Evolutionary conservation across 37 sponge, comb jelly and placozoan species (phyloP).

Genomic region (Halichondria panicea): DNA sequence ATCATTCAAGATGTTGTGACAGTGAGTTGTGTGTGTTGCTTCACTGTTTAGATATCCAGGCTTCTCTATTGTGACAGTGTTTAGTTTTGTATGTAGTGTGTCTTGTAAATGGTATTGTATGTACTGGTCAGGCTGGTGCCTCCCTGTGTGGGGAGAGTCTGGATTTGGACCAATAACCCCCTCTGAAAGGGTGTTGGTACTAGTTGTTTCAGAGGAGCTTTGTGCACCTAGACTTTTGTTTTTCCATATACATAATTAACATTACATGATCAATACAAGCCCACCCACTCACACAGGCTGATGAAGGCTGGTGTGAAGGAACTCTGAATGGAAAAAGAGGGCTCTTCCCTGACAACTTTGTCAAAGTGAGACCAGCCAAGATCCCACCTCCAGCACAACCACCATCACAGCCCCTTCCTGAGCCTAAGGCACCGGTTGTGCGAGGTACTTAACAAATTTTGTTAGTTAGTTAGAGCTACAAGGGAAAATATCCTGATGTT

Average conservation of each 20-base stretch:
- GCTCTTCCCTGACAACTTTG: conserved; percentile 85
- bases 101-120: no score
- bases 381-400: conserved; percentile 5
- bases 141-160: no score
- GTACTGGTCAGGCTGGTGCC: no score
- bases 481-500: no score
- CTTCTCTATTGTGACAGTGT: background rate
- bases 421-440: background rate
- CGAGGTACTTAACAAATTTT: no score
- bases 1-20: conserved; percentile 44
- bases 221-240: background rate
- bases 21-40: conserved; percentile 6
- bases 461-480: no score
- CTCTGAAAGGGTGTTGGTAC: no score
- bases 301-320: conserved; percentile 80
- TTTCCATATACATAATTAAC: background rate
- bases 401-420: conserved; percentile 10
- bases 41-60: background rate
- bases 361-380: conserved; percentile 28
- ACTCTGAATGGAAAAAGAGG: conserved; percentile 60
- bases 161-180: no score
- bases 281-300: conserved; percentile 12
- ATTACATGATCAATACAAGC: background rate
- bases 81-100: background rate
- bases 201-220: no score